phyloP scores from a whole-genome alignment of 2,888 invertebrate genomes.

The Glyphotaelius pellucidus region DNA sequence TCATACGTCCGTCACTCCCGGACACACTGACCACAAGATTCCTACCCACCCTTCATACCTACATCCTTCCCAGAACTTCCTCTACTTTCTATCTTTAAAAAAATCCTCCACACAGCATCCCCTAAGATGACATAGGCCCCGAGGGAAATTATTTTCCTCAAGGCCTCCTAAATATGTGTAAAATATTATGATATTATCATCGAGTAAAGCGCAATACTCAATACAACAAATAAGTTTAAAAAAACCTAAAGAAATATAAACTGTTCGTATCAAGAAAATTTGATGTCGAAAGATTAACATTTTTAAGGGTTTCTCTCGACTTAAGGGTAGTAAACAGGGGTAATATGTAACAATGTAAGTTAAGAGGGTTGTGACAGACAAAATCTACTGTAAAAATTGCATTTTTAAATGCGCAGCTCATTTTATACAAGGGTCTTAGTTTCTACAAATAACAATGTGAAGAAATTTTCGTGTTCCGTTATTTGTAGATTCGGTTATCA shows the following conservation, averaged over 20 bases:
- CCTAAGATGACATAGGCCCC: too few relatives aligned
- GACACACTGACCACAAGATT: too few relatives aligned
- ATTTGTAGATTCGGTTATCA: neutral
- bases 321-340: constrained; percentile 46
- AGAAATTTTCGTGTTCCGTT: neutral
- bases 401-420: constrained; percentile 69
- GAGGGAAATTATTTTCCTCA: too few relatives aligned
- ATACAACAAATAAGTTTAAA: neutral
- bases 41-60: too few relatives aligned
- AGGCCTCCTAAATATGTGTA: too few relatives aligned
- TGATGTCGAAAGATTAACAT: neutral
- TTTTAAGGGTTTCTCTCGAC: constrained; percentile 2
- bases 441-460: neutral
- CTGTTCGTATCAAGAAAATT: neutral
- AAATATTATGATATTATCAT: too few relatives aligned
- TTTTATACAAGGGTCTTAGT: constrained; percentile 68
- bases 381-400: constrained; percentile 74
- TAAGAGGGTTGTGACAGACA: constrained; percentile 71
- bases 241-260: neutral
- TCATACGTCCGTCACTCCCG: too few relatives aligned
- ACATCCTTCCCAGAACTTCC: too few relatives aligned
- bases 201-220: neutral
- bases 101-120: too few relatives aligned
- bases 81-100: too few relatives aligned
- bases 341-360: constrained; percentile 71